These are phyloP conservation scores for Acanthiza pusilla DNA, from an alignment of 2,797 vertebrate species.

Conservation along the genomic window DNA sequence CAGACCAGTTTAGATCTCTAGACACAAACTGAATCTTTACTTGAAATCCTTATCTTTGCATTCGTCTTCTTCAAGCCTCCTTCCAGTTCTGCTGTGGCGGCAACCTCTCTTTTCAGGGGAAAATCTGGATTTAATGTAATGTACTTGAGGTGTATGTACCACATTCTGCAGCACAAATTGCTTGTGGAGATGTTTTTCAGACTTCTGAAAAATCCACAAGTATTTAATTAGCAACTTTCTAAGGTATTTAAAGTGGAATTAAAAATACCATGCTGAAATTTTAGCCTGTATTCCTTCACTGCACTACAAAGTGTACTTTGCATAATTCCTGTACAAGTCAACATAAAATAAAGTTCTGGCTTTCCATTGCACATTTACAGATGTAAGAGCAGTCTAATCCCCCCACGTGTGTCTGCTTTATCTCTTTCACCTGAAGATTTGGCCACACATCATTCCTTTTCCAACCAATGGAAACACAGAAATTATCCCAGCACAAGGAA, in stretches of 20 bases:
- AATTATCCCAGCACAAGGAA: not conserved
- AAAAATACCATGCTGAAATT: not conserved
- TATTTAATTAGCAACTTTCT: not conserved
- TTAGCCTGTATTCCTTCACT: not conserved
- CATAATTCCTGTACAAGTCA: not conserved
- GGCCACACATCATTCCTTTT: not conserved
- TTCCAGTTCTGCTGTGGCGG: not conserved
- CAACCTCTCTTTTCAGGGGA: not conserved
- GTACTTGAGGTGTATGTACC: not conserved
- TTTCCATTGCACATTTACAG: not conserved
- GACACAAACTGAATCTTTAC: not conserved
- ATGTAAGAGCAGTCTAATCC: not conserved
- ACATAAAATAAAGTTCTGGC: not conserved
- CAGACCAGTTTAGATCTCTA: not conserved
- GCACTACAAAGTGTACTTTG: not conserved
- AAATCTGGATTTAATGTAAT: not conserved
- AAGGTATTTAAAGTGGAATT: not conserved
- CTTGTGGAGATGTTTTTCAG: not conserved
- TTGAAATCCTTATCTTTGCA: not conserved
- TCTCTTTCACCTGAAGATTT: not conserved
- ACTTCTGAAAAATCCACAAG: not conserved
- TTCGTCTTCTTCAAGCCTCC: not conserved
- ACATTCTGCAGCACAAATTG: not conserved
- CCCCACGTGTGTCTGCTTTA: fast-evolving
- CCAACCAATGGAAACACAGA: not conserved